A percentile compares a stretch with the other conserved stretches of the same genome.
phyloP scores from a whole-genome alignment of 2,113 vertebrate genomes.

The Beaufortia kweichowensis region DNA sequence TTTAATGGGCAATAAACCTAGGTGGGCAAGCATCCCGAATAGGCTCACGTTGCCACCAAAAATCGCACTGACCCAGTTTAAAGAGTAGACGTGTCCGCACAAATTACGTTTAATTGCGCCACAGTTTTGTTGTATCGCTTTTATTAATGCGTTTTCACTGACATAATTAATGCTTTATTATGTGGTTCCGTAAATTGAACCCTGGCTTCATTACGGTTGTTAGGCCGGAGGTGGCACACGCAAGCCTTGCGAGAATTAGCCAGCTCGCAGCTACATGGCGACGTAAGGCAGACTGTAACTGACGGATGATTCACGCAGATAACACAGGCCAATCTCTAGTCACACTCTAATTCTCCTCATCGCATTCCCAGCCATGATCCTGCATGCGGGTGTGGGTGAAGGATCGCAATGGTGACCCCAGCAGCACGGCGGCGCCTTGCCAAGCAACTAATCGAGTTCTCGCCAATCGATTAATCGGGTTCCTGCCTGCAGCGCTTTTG shows the following conservation, averaged over 20 bases:
- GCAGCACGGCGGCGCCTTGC: constrained; percentile 29
- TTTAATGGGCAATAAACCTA: constrained; percentile 93
- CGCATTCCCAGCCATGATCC: constrained; percentile 68
- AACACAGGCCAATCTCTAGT: constrained; percentile 61
- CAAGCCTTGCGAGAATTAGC: constrained; percentile 93
- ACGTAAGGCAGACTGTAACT: constrained; percentile 40
- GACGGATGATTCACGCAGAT: constrained; percentile 52
- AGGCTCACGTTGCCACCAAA: constrained; percentile 84
- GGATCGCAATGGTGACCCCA: constrained; percentile 38
- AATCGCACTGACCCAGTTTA: constrained; percentile 91
- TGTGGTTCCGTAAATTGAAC: constrained; percentile 84
- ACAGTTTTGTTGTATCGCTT: constrained; percentile 89
- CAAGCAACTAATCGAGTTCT: constrained; percentile 52
- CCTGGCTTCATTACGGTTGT: constrained; percentile 84
- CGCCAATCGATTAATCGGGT: constrained; percentile 53
- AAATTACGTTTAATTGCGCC: constrained; percentile 92
- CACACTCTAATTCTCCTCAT: constrained; percentile 65
- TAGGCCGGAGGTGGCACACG: constrained; percentile 85
- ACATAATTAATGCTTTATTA: constrained; percentile 98
- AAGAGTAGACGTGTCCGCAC: constrained; percentile 76
- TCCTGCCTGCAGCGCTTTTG: constrained; percentile 44
- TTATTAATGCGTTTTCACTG: constrained; percentile 93
- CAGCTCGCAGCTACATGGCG: constrained; percentile 63
- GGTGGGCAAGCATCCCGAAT: constrained; percentile 74
- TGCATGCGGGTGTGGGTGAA: constrained; percentile 52